Base-by-base conservation (phyloP, 2,113 vertebrate species). In the Meles meles region DNA sequence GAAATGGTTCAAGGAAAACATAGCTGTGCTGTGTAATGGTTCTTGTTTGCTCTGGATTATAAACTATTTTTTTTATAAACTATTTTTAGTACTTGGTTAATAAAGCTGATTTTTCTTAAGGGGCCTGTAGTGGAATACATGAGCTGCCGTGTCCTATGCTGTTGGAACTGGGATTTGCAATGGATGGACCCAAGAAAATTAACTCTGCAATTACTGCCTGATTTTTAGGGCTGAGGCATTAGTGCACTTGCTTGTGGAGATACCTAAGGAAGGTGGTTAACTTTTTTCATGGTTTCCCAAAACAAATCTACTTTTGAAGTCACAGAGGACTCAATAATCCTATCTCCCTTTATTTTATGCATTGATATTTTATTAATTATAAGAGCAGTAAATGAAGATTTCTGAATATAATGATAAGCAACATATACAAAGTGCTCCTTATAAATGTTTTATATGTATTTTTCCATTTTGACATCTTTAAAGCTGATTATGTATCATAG, bases 1-100 rank as follows among this genome's bases (percentile, higher is more conserved):
- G 42, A 86, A 97, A 96, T 74, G 59, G 96, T 87, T 97, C 42
- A 92, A 91, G 72, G 88, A 93, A 97, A 97, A 88, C 88, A 95
- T 90, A 93, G 94, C 95, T 97, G 94, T 69, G 88, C 81, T 71
- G 7, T 88, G 85, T 65, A 96, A 95, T 55, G 59, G 88, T 87
- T 93, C 97, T 94, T 95, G 37, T 94, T 94, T 96, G 97, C 90
- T 96, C 95, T 96, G 96, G 93, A 97, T 95, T 97, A 86, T 76
- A 90, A 96, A 96, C 97, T 98, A 98, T 98, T 98, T 97, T 98
- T 96, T n/a, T 95, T 97, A 86, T 76, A 90, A 96, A 96, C 97
- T 98, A 98, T 98, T 98, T 97, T 98, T 96, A 97, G 96, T 42
- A 55, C 84, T 94, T 91, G 65, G 84, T 97, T 98, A 96, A 98